phyloP scores from a whole-genome alignment of 2,797 vertebrate species.

The Enteromius unitaeniatus region DNA sequence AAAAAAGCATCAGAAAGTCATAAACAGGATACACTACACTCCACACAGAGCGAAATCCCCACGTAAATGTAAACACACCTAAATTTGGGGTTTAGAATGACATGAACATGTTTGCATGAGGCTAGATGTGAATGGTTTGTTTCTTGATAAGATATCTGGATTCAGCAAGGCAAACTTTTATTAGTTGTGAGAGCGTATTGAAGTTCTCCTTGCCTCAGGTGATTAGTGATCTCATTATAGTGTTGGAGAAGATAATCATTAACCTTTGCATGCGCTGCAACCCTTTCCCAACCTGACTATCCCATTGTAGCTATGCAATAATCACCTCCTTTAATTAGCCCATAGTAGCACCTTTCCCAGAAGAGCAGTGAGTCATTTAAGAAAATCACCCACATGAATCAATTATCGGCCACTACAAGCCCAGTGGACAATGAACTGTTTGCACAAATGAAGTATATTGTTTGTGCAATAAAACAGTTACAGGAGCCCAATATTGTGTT shows the following conservation, averaged over 20 bases:
- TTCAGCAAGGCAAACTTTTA: conserved; percentile 45
- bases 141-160: conserved; percentile 44
- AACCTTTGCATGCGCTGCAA: conserved; percentile 69
- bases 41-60: background rate
- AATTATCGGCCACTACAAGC: conserved; percentile 49
- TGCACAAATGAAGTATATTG: conserved; percentile 51
- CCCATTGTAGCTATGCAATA: conserved; percentile 70
- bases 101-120: conserved; percentile 24
- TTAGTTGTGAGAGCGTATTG: conserved; percentile 61
- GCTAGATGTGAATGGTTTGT: conserved; percentile 22
- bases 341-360: conserved; percentile 72
- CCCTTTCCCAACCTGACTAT: conserved; percentile 47
- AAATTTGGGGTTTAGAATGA: conserved; percentile 7
- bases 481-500: conserved; percentile 28
- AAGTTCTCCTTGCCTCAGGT: conserved; percentile 71
- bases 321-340: conserved; percentile 74
- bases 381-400: conserved; percentile 53
- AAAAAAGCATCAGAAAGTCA: conserved; percentile 8
- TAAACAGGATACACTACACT: conserved; percentile 4
- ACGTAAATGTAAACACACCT: conserved; percentile 2
- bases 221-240: conserved; percentile 73
- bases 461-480: conserved; percentile 49
- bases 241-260: conserved; percentile 68
- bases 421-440: conserved; percentile 49
- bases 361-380: conserved; percentile 62